phyloP scores from a whole-genome alignment of 2,888 invertebrate genomes.

The Amorpha juglandis region DNA sequence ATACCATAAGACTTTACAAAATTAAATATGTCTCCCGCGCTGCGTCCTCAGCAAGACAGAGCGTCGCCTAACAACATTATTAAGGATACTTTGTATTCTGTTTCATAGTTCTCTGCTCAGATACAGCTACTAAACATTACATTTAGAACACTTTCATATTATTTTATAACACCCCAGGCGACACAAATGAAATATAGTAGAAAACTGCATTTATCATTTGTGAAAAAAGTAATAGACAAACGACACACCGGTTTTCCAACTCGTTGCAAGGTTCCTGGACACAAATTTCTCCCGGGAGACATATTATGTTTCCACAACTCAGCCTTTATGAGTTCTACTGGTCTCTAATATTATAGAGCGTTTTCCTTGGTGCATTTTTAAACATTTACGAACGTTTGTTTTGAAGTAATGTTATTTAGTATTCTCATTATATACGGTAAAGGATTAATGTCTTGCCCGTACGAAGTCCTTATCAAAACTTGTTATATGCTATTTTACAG shows the following conservation, averaged over 20 bases:
- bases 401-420: no score
- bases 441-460: no score
- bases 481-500: no score
- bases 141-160: no score
- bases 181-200: neutral
- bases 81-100: neutral
- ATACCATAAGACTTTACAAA: no score
- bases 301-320: constrained; percentile 29
- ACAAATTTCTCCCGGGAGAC: constrained; percentile 39
- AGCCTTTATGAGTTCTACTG: constrained; percentile 1
- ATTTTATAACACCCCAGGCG: neutral
- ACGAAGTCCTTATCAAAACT: no score
- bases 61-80: neutral
- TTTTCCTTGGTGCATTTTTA: constrained; percentile 15
- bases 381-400: no score
- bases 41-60: no score
- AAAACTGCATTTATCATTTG: neutral
- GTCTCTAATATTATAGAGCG: neutral
- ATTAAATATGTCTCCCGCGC: no score
- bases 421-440: no score
- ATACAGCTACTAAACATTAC: neutral
- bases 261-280: constrained; percentile 30
- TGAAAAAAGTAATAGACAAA: constrained; percentile 10
- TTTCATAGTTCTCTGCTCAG: neutral
- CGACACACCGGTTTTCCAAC: constrained; percentile 27